phyloP scores from a whole-genome alignment of 2,888 invertebrate species.

The Neoitamus cyanurus region DNA sequence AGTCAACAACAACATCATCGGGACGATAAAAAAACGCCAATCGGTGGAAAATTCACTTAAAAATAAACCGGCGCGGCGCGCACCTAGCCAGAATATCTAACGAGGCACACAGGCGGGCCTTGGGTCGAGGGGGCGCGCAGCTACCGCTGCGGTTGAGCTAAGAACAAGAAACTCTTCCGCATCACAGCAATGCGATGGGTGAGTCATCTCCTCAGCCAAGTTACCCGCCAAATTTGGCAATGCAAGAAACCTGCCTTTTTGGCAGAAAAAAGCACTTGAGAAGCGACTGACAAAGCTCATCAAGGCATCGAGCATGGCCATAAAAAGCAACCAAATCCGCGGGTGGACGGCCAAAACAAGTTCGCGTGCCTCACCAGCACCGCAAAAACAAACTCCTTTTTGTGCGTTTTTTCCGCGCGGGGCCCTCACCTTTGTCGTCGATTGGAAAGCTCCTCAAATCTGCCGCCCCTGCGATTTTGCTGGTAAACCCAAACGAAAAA shows the following conservation, averaged over 20 bases:
- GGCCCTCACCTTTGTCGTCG: not conserved
- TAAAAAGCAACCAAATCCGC: not conserved
- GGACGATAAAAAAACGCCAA: not conserved
- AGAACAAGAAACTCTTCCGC: constrained; percentile 7
- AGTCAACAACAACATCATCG: constrained; percentile 2
- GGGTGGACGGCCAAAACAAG: not conserved
- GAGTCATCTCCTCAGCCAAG: not conserved
- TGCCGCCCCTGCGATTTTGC: not conserved
- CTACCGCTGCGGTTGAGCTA: not conserved
- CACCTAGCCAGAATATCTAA: constrained; percentile 20
- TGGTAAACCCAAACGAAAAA: not conserved
- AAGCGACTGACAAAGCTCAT: not conserved
- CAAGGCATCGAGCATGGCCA: not conserved
- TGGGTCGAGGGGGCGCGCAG: not conserved
- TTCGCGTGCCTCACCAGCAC: constrained; percentile 10
- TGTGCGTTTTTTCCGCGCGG: not conserved
- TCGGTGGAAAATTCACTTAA: not conserved
- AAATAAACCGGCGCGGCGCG: not conserved
- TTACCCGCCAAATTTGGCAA: constrained; percentile 2
- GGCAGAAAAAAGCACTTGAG: constrained; percentile 1
- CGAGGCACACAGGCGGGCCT: not conserved
- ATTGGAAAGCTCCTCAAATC: not conserved
- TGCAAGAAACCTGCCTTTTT: constrained; percentile 1
- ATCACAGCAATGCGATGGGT: not conserved
- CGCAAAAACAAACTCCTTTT: constrained; percentile 4